phyloP scores from a whole-genome alignment of 2,888 invertebrate genomes.

The Biston betularia region DNA sequence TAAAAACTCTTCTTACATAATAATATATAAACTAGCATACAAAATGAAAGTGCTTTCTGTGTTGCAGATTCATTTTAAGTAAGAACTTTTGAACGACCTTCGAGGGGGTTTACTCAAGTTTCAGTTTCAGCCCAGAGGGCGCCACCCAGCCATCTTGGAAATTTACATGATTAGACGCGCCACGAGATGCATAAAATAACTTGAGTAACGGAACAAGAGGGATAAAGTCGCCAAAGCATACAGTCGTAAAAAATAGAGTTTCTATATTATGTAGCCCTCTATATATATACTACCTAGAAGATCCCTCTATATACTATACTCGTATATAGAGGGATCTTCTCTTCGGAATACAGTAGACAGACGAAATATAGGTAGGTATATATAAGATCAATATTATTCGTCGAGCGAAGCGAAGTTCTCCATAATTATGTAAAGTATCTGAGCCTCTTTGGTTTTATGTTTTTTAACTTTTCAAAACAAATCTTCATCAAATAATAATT shows the following conservation, averaged over 20 bases:
- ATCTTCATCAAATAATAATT: no score
- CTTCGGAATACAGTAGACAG: not conserved
- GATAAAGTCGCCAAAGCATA: slow-evolving; percentile 44
- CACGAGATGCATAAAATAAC: slow-evolving; percentile 68
- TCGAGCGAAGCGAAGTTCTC: not conserved
- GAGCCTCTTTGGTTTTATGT: no score
- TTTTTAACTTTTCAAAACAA: no score
- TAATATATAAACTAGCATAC: slow-evolving; percentile 49
- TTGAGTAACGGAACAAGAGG: slow-evolving; percentile 49
- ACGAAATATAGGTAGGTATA: not conserved
- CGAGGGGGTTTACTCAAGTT: slow-evolving; percentile 73
- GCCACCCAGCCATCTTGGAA: slow-evolving; percentile 72
- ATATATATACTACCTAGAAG: not conserved
- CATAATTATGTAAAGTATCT: no score
- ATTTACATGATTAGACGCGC: slow-evolving; percentile 81
- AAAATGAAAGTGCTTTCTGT: slow-evolving; percentile 79
- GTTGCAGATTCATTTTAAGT: slow-evolving; percentile 77
- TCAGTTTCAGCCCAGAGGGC: slow-evolving; percentile 75
- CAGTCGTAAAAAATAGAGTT: slow-evolving; percentile 19
- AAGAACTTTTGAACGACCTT: slow-evolving; percentile 83
- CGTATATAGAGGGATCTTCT: not conserved
- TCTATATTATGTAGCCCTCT: not conserved
- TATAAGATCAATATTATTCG: not conserved
- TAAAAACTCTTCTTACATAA: slow-evolving; percentile 3
- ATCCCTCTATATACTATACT: not conserved